Percentiles rank a stretch among this genome's conserved stretches.
Evolutionary conservation across 2,797 vertebrate species (phyloP).

Genomic region (Clarias fuscus): DNA sequence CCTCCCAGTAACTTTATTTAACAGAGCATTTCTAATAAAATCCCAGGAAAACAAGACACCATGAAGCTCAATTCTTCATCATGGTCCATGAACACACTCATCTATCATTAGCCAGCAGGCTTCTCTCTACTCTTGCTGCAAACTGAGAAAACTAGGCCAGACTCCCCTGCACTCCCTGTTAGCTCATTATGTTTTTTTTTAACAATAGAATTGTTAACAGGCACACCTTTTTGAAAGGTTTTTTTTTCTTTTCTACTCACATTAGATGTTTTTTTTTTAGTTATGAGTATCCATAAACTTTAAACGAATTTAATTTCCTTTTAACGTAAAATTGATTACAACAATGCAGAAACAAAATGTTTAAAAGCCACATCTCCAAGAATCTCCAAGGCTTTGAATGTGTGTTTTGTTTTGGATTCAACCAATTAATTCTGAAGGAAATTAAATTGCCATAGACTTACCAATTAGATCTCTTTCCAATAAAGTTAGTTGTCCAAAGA

Average conservation of each 20-base stretch:
- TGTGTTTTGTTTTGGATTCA: background rate
- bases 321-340: background rate
- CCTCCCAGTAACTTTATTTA: constrained; percentile 46
- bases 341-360: background rate
- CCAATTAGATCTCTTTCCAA: background rate
- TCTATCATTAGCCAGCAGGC: constrained; percentile 45
- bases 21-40: constrained; percentile 25
- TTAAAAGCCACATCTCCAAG: background rate
- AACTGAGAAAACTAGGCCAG: constrained; percentile 21
- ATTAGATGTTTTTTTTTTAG: background rate
- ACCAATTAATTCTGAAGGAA: background rate
- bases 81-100: constrained; percentile 39
- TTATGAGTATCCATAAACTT: background rate
- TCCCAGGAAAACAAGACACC: constrained; percentile 21
- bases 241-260: background rate
- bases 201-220: background rate
- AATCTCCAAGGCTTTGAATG: background rate
- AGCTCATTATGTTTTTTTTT: background rate
- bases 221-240: background rate
- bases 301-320: background rate
- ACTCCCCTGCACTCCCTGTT: background rate
- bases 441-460: background rate
- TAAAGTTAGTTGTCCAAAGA: background rate
- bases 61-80: constrained; percentile 24
- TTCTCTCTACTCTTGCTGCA: constrained; percentile 31